These are phyloP conservation scores for Danio choprae DNA, from an alignment of 2,797 vertebrate species.

Conservation along the genomic window DNA sequence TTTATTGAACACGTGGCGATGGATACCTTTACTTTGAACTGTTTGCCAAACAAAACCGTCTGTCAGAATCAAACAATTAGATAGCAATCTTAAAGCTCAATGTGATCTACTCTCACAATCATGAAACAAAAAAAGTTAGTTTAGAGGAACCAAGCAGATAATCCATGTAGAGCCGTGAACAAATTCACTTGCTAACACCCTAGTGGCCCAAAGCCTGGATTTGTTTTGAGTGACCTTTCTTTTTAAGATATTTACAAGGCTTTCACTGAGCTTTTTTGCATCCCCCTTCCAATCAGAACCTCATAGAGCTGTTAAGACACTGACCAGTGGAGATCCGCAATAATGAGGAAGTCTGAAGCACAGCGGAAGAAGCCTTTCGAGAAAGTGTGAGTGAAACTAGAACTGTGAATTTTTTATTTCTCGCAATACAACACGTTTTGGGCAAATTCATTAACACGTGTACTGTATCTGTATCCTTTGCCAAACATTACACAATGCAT, in stretches of 20 bases:
- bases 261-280: constrained; percentile 43
- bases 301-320: constrained; percentile 35
- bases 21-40: constrained; percentile 2
- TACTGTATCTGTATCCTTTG: too few relatives aligned
- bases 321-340: constrained; percentile 39
- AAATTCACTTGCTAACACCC: constrained; percentile 23
- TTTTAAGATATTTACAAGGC: constrained; percentile 40
- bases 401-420: constrained; percentile 14
- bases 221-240: constrained; percentile 50
- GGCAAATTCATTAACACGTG: not conserved
- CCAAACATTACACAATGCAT: not conserved
- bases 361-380: constrained; percentile 32
- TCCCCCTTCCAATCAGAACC: constrained; percentile 20
- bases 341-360: constrained; percentile 48
- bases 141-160: constrained; percentile 5
- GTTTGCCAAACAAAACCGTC: not conserved
- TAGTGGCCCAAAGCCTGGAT: constrained; percentile 30
- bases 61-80: not conserved
- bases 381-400: constrained; percentile 23
- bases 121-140: not conserved
- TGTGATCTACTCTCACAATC: not conserved
- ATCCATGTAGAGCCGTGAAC: constrained; percentile 15
- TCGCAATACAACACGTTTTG: not conserved
- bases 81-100: not conserved
- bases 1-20: constrained; percentile 6